Base-by-base conservation (phyloP, 2,113 vertebrate genomes). In the Fulmarus glacialis region DNA sequence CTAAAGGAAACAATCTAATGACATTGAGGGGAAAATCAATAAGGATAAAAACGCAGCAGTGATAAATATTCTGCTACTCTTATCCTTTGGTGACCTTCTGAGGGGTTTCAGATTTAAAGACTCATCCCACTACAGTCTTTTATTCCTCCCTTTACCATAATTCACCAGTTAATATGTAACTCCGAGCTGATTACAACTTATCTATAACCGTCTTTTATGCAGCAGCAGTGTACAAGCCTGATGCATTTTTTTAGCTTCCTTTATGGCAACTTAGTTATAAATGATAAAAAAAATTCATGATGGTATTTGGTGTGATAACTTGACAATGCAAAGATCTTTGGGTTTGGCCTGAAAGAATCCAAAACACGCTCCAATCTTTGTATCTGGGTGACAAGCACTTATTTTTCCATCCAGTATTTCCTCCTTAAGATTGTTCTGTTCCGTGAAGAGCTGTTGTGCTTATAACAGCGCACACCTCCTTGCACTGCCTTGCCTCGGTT, bases 111-210 rank as follows among this genome's bases (percentile, higher is more conserved):
- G 43, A 88, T 97, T 95, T 97, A 77, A 97, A 93, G 91, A 97
- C 91, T 94, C 94, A 96, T 97, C 90, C 87, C 94, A 52, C 90
- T 78, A 63, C 74, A 90, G 92, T 90, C 94, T 73, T 95, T 97
- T 82, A 89, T 92, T 94, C 95, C 58, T 68, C 52, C 87, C 73
- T 67, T 89, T 68, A 87, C 82, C 70, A 88, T 98, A 96, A 97
- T 78, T 97, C 96, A 97, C 94, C 40, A 87, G 97, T 97, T 97
- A 97, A 98, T 97, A 90, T 89, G 40, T 96, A 98, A 98, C 95
- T 93, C 89, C 8, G n/a, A 83, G 89, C 83, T 91, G 94, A 97
- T 97, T 97, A 94, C 71, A 94, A 95, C 84, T 97, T 97, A 97
- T 95, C 97, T 97, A 34, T 77, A 96, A 96, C 96, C 12, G 70